Percentiles rank a stretch among this genome's conserved stretches.
Conservation (phyloP, 2,113 vertebrate species). For the Pygoscelis antarcticus region DNA sequence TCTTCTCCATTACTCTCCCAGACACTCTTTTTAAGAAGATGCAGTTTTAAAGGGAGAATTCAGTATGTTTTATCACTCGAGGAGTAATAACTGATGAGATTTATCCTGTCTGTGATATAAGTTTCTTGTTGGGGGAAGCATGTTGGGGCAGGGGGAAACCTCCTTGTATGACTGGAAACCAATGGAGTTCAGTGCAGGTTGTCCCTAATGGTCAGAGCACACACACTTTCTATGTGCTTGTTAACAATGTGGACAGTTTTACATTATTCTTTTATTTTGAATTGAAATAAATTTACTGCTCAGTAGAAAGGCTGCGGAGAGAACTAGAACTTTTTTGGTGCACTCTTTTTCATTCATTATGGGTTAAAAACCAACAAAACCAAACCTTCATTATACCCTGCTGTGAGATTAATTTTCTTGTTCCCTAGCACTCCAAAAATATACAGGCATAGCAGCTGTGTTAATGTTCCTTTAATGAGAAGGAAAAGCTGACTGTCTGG, state of each 20-base stretch:
- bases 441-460: background rate
- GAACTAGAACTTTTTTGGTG: background rate
- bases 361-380: background rate
- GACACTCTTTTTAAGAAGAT: background rate
- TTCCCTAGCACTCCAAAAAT: slow-evolving; percentile 8
- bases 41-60: background rate
- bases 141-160: background rate
- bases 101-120: background rate
- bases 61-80: background rate
- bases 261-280: background rate
- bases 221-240: background rate
- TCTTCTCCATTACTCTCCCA: background rate
- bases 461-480: slow-evolving; percentile 59
- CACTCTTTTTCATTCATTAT: background rate
- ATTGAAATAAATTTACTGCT: background rate
- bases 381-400: background rate
- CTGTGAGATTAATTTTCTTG: slow-evolving; percentile 48
- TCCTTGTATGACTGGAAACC: background rate
- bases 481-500: slow-evolving; percentile 23
- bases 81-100: background rate
- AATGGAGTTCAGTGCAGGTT: background rate
- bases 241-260: background rate
- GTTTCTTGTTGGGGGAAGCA: background rate
- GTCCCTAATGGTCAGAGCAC: background rate
- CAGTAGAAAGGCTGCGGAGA: background rate